Base-by-base conservation (phyloP, 1,140 invertebrate genomes). In the Triops cancriformis region DNA sequence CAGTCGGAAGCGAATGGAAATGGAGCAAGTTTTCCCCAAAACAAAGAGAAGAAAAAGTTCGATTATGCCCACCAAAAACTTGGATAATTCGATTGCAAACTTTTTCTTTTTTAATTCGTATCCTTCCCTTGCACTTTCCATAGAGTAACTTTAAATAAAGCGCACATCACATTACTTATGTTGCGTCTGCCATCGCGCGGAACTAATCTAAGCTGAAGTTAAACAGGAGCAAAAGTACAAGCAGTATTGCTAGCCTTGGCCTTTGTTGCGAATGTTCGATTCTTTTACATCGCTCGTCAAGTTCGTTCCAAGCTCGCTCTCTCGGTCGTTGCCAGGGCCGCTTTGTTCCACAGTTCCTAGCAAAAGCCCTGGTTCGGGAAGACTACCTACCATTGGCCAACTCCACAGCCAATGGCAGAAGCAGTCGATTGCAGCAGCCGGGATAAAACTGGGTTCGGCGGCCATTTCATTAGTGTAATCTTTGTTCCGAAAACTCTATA, bases 321-420 rank as follows among this genome's bases (percentile, higher is more conserved):
- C 51, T 64, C 51, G 51, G 51, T 64, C 51, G 51, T 64, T 64
- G 51, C 51, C 51, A 64, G 51, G 51, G 51, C 51, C n/a, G 14
- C 51, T 64, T 64, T 64, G 51, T 64, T 0, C 51, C 51, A 64
- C 23, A 64, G 51, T 64, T 64, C 51, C 51, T 37, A 64, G 51
- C 51, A 64, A 64, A 64, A 64, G 51, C n/a, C 51, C 51, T 64
- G 10, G 51, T 2, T 64, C 51, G 14, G 18, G 14, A n/a, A 5
- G 4, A n/a, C 51, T 64, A 5, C 51, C 23, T 64, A n/a, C 14
- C 51, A 64, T 64, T 64, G 51, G 51, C 14, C 14, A 14, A 14
- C 23, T 6, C 23, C 3, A 64, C 51, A 23, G 23, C 51, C 51
- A 64, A 64, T 64, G 51, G 51, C 14, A 64, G 51, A 23, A 18